Evolutionary conservation across 2,797 vertebrate species (phyloP), one percentile per base, ranked within the genome.

Genomic region (Sebastes nivosus): DNA sequence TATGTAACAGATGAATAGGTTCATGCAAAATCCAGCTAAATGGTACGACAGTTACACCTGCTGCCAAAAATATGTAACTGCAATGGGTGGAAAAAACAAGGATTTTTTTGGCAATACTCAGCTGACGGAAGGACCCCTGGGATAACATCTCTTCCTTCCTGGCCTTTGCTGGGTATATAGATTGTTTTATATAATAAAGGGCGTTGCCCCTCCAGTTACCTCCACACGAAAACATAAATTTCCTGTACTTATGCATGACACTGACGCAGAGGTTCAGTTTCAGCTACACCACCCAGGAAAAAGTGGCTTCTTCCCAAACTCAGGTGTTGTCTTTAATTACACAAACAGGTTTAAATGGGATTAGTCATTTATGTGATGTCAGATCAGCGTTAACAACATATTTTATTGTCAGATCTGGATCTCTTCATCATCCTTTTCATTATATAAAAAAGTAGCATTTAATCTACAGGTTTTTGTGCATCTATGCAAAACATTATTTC

Each of bases 21-120:
- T 72, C 1, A 34, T 14, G 3, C 20, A 6, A 18, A 27, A 61
- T 68, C 27, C 10, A 32, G 22, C 25, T 32, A 32, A 36, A 54
- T 65, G 3, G 22, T 11, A 20, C 66, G 57, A 70, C 46, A 82
- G 50, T n/a, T 2, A 65, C 73, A 79, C 18, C 79, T 84, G 67
- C 74, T 84, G 81, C 8, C 16, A 3, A 52, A 64, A 30, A 0
- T 2, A 32, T 42, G 55, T 18, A 20, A 8, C 50, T 58, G 58
- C 58, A 85, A 34, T 20, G 8, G 8, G 6, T 20, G 18, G 14
- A 8, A 25, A 54, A 29, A 63, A n/a, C 8, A 32, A 30, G 3
- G 4, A 9, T 4, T 1, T 54, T 50, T 50, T 22, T 54, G 8
- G 24, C 20, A 42, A 46, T 57, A 27, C 18, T 38, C 4, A 30